Conservation (phyloP, 2,888 invertebrate genomes). For the Ischnus inquisitorius region DNA sequence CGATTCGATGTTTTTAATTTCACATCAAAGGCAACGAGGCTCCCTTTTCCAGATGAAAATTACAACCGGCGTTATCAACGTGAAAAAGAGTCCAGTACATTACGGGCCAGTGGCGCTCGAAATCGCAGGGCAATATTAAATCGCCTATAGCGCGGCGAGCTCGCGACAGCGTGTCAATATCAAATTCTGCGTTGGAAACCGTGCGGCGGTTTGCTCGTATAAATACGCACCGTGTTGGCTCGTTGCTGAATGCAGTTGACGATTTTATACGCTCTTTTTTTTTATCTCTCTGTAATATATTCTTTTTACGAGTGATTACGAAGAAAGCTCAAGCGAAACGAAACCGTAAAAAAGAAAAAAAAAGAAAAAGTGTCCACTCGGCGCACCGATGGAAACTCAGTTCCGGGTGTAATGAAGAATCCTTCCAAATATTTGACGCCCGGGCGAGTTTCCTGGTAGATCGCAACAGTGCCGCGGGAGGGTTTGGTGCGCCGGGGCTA, state of each 20-base stretch:
- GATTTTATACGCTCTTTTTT: not conserved
- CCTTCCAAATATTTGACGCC: constrained; percentile 75
- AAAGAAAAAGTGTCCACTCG: not conserved
- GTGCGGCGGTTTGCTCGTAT: not conserved
- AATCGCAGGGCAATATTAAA: constrained; percentile 69
- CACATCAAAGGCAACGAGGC: constrained; percentile 72
- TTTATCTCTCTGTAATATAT: constrained; percentile 27
- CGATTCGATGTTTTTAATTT: constrained; percentile 76
- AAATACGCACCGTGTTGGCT: constrained; percentile 3
- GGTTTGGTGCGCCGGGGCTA: constrained; percentile 58
- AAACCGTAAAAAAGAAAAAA: not conserved
- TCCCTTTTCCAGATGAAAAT: constrained; percentile 65
- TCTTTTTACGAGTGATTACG: constrained; percentile 67
- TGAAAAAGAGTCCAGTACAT: constrained; percentile 55
- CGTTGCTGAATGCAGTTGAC: not conserved
- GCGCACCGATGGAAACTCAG: constrained; percentile 19
- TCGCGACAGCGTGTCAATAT: constrained; percentile 63
- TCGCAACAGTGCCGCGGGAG: constrained; percentile 13
- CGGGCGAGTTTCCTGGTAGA: constrained; percentile 54
- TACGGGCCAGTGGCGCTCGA: constrained; percentile 57
- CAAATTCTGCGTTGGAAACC: constrained; percentile 15
- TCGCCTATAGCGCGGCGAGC: constrained; percentile 43
- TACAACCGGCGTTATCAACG: constrained; percentile 53
- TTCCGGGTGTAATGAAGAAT: constrained; percentile 42
- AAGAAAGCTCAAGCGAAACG: constrained; percentile 3